Percentiles rank a stretch among this genome's conserved stretches.
phyloP scores from a whole-genome alignment of 2,888 invertebrate species.

The Sarcophaga caerulescens region DNA sequence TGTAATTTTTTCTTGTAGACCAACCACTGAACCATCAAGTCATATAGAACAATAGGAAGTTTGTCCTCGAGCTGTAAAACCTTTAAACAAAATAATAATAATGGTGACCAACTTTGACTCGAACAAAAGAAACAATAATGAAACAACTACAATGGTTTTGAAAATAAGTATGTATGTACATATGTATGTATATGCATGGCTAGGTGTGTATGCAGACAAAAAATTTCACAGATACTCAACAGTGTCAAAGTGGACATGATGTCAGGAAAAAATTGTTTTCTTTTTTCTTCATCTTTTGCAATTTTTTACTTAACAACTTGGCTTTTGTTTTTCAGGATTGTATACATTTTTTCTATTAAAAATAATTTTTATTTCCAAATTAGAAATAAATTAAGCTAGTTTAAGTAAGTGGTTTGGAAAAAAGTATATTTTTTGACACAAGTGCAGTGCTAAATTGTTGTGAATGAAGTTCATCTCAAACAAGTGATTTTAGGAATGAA shows the following conservation, averaged over 20 bases:
- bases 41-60: slow-evolving; percentile 60
- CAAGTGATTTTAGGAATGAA: not conserved
- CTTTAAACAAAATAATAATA: slow-evolving; percentile 58
- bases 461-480: not conserved
- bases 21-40: slow-evolving; percentile 44
- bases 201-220: not conserved
- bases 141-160: slow-evolving; percentile 20
- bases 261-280: not conserved
- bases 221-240: slow-evolving; percentile 28
- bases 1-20: not conserved
- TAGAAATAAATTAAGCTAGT: slow-evolving; percentile 17
- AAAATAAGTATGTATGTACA: not conserved
- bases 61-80: slow-evolving; percentile 67
- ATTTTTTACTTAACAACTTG: not conserved
- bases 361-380: not conserved
- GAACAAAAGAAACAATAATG: slow-evolving; percentile 50
- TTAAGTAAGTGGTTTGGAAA: not conserved
- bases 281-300: slow-evolving; percentile 8
- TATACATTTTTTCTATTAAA: not conserved
- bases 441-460: too few species aligned
- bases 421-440: too few species aligned
- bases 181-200: not conserved
- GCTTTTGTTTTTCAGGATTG: not conserved
- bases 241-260: slow-evolving; percentile 35
- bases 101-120: slow-evolving; percentile 66